Base-by-base conservation (phyloP, 2,113 vertebrate species). In the Corvus cornix region DNA sequence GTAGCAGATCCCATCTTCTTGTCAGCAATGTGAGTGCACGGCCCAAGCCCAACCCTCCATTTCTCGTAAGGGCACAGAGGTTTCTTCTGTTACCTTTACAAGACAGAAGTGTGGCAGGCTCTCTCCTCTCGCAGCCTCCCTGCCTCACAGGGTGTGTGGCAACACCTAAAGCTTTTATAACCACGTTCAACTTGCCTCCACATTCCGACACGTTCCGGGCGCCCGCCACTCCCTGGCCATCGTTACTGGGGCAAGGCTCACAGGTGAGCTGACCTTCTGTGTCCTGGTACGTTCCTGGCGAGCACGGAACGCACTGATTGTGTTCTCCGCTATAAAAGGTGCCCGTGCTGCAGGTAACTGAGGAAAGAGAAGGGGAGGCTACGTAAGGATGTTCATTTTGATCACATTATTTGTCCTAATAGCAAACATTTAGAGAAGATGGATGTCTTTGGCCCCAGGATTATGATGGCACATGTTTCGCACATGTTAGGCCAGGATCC, bases 201-300 rank as follows among this genome's bases (percentile, higher is more conserved):
- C 99, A 99, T 66, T 99, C 98, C 0, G 99, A 99, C 26, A 99
- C 97, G 5, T 99, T 99, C 84, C 97, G 98, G 89, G 99, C 99
- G 1, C 99, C 99, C 0, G 97, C 79, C 5, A 98, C 93, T 62
- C 99, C 98, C 55, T 98, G 98, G 75, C 98, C 98, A 35, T 99
- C 98, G 0, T 98, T 98, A 90, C 98, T 98, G 70, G 99, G 99
- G 96, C 99, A 99, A 1, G 99, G 99, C 22, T 99, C 98, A 80
- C 99, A 99, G 96, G 98, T 98, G 70, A 99, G 98, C 58, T 99
- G 99, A 10, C 99, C 99, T 56, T 98, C 98, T 1, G 91, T 97
- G 88, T 99, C 99, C 97, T 99, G 99, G 97, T 98, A 99, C 4
- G 99, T 99, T n/a, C 99, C 99, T 0, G 99, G 96, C 0, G 98